Evolutionary conservation across 2,888 invertebrate species (phyloP).

Genomic region (Limnephilus rhombicus): DNA sequence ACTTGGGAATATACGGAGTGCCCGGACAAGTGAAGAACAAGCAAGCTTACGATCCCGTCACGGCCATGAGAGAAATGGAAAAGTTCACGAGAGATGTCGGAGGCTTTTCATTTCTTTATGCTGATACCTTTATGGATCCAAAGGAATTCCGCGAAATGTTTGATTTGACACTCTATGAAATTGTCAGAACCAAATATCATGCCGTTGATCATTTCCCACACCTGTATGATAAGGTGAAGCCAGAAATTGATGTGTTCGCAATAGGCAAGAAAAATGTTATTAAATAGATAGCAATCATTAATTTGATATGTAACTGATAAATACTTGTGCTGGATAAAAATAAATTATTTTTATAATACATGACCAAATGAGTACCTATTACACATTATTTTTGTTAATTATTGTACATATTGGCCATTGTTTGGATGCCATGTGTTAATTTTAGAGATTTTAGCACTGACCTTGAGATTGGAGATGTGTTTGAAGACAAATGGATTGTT

Average conservation of each 20-base stretch:
- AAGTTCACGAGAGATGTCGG: constrained; percentile 83
- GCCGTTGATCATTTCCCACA: constrained; percentile 81
- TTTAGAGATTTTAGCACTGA: constrained; percentile 68
- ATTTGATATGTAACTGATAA: background rate
- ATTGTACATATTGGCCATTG: background rate
- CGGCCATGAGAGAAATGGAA: constrained; percentile 84
- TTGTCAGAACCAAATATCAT: constrained; percentile 78
- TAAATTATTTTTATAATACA: background rate
- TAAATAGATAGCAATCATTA: constrained; percentile 47
- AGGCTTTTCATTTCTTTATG: constrained; percentile 84
- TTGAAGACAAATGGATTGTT: constrained; percentile 99
- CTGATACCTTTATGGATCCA: constrained; percentile 83
- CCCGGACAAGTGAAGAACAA: constrained; percentile 81
- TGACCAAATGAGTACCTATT: background rate
- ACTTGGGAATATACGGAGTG: constrained; percentile 84
- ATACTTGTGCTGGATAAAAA: background rate
- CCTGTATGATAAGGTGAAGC: constrained; percentile 82
- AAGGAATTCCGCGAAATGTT: constrained; percentile 84
- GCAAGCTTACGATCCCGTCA: constrained; percentile 80
- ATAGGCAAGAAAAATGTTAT: constrained; percentile 72
- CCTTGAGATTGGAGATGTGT: constrained; percentile 96
- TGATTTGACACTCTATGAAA: constrained; percentile 81
- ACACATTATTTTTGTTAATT: background rate
- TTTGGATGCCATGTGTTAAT: background rate
- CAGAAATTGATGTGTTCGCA: constrained; percentile 82